Conservation (phyloP, 2,113 vertebrate species). For the Chroicocephalus ridibundus region DNA sequence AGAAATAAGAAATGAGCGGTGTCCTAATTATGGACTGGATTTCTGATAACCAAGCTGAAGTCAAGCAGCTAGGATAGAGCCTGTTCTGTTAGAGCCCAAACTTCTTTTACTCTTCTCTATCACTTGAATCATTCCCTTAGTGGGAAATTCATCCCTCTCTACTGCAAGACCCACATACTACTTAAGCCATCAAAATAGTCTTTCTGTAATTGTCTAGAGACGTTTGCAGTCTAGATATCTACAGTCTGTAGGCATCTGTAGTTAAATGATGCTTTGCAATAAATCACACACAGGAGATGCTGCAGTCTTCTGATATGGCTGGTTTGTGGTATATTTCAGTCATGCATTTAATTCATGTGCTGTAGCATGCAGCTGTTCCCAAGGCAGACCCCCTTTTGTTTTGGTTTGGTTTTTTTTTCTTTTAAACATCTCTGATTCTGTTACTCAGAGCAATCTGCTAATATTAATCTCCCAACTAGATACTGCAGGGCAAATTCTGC, state of each 20-base stretch:
- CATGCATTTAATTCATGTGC: background rate
- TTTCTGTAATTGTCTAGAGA: background rate
- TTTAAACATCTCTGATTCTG: background rate
- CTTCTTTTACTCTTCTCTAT: background rate
- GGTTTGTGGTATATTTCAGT: background rate
- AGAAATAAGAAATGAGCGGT: background rate
- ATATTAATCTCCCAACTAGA: background rate
- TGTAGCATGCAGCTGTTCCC: background rate
- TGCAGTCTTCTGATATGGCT: background rate
- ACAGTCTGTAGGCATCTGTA: background rate
- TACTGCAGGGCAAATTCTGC: background rate
- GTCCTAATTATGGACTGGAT: background rate
- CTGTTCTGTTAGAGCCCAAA: background rate
- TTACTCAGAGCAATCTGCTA: background rate
- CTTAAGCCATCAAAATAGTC: background rate
- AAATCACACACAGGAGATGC: background rate
- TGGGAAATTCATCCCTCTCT: background rate
- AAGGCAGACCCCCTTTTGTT: background rate
- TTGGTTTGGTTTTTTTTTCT: background rate
- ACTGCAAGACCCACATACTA: background rate
- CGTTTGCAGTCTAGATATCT: background rate
- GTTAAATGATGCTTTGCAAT: background rate
- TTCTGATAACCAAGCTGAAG: background rate
- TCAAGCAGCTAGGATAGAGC: background rate
- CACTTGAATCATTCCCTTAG: background rate